Evolutionary conservation across 2,888 invertebrate genomes (phyloP).

Genomic region (Scaptomyza polygonia): DNA sequence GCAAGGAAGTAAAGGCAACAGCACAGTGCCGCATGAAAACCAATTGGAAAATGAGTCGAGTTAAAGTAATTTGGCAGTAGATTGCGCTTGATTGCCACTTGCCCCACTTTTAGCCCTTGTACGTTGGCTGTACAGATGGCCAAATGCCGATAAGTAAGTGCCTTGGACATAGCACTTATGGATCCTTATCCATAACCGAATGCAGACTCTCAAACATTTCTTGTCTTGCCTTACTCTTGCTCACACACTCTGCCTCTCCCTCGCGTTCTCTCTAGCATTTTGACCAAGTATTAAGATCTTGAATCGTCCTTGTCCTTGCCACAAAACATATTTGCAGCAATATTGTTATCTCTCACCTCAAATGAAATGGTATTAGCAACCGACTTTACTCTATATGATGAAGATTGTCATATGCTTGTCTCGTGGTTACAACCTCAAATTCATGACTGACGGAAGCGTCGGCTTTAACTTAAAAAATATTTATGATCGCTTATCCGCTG

Average conservation of each 20-base stretch:
- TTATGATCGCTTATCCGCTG: constrained; percentile 16
- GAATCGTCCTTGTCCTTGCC: not conserved
- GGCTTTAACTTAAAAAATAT: constrained; percentile 2
- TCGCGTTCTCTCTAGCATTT: not conserved
- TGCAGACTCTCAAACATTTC: constrained; percentile 5
- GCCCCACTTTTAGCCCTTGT: not conserved
- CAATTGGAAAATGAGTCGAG: constrained; percentile 74
- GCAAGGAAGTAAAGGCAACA: constrained; percentile 12
- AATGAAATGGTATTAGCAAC: not conserved
- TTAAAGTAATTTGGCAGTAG: constrained; percentile 70
- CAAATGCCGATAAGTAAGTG: constrained; percentile 52
- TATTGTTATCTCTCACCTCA: not conserved
- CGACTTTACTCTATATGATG: too few species aligned
- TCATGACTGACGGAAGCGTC: too few species aligned
- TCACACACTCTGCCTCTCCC: not conserved
- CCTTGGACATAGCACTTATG: constrained; percentile 16
- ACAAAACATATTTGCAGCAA: not conserved
- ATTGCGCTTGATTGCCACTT: constrained; percentile 32
- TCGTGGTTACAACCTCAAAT: too few species aligned
- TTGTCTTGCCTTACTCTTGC: not conserved
- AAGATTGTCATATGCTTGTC: not conserved
- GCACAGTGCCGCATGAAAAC: constrained; percentile 27
- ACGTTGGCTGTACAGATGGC: constrained; percentile 39
- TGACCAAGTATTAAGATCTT: not conserved
- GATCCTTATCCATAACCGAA: constrained; percentile 10